phyloP scores from a whole-genome alignment of 1,140 invertebrate species.

The Nylanderia fulva region DNA sequence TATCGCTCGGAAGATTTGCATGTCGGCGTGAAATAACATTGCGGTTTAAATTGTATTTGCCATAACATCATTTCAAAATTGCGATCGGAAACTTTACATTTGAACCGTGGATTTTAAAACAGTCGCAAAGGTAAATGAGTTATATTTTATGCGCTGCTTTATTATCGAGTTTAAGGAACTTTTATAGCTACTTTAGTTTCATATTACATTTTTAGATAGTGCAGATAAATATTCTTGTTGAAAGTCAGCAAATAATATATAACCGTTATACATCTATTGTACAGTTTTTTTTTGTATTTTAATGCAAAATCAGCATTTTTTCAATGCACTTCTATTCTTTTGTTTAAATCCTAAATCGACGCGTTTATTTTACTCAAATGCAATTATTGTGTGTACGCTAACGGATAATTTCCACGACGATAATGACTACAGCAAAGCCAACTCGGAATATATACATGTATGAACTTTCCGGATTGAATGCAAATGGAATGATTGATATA shows the following conservation, averaged over 20 bases:
- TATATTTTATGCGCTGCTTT: neutral
- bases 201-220: neutral
- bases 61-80: conserved; percentile 12
- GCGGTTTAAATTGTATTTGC: conserved; percentile 5
- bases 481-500: conserved; percentile 59
- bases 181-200: neutral
- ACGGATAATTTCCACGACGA: conserved; percentile 25
- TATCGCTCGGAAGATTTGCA: conserved; percentile 17
- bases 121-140: neutral
- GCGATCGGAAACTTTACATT: neutral
- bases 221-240: neutral
- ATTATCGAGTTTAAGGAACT: neutral
- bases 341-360: conserved; percentile 5
- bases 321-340: neutral
- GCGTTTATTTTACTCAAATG: conserved; percentile 36
- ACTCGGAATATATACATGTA: conserved; percentile 23
- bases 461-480: conserved; percentile 48
- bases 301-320: neutral
- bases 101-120: neutral
- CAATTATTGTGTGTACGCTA: conserved; percentile 21
- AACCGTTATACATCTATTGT: neutral
- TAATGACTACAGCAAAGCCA: conserved; percentile 39
- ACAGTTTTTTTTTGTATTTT: neutral
- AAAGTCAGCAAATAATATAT: neutral
- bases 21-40: conserved; percentile 9